These are phyloP conservation scores for Oxycera nigricornis DNA, from an alignment of 2,888 invertebrate species.

Conservation along the genomic window DNA sequence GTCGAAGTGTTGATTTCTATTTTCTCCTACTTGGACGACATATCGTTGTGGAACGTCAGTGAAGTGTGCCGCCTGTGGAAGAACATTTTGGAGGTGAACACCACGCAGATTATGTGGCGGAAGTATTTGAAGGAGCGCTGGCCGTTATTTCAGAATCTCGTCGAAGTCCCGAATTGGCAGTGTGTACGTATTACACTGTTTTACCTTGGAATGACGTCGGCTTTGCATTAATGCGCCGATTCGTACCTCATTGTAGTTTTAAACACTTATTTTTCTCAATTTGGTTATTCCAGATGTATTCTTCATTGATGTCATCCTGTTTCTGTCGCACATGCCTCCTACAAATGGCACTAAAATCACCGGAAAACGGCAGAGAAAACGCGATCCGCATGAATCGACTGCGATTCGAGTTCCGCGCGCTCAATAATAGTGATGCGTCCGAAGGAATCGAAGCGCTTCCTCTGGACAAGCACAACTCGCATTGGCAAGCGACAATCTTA, in stretches of 20 bases:
- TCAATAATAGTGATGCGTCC: conserved; percentile 59
- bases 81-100: conserved; percentile 78
- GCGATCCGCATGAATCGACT: conserved; percentile 84
- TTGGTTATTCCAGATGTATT: conserved; percentile 76
- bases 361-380: conserved; percentile 73
- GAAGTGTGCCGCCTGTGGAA: conserved; percentile 88
- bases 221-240: background rate
- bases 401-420: conserved; percentile 71
- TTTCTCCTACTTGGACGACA: conserved; percentile 88
- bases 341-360: conserved; percentile 80
- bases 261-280: too few relatives aligned
- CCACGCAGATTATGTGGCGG: conserved; percentile 81
- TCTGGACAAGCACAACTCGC: conserved; percentile 63
- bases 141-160: conserved; percentile 84
- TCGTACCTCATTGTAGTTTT: too few relatives aligned
- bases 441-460: conserved; percentile 62
- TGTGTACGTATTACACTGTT: conserved; percentile 64
- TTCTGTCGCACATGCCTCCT: conserved; percentile 87
- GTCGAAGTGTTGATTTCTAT: conserved; percentile 80
- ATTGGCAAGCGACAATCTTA: conserved; percentile 93
- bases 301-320: conserved; percentile 75
- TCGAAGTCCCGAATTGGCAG: conserved; percentile 79
- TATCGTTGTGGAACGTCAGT: conserved; percentile 87
- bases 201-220: conserved; percentile 37
- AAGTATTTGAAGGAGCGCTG: conserved; percentile 78